Evolutionary conservation across 2,113 vertebrate genomes (phyloP).

Genomic region (Sisor rabdophorus): DNA sequence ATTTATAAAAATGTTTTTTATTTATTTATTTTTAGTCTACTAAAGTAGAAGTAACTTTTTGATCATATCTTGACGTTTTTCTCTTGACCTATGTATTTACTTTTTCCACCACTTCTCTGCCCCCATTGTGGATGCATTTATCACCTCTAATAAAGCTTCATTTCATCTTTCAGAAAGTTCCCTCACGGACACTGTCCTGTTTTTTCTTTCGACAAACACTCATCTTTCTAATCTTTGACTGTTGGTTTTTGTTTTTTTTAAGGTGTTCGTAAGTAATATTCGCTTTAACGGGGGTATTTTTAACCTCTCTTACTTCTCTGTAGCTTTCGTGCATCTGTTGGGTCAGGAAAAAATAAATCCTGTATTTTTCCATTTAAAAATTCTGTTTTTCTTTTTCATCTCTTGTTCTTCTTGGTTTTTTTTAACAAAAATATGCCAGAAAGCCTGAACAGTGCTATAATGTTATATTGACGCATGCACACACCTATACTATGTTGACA

Average conservation of each 20-base stretch:
- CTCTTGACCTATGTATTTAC: slow-evolving; percentile 44
- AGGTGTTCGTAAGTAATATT: neutral
- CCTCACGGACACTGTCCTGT: slow-evolving; percentile 37
- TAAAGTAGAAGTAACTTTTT: neutral
- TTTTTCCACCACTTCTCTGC: slow-evolving; percentile 75
- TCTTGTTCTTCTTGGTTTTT: neutral
- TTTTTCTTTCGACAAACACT: neutral
- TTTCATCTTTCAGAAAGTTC: slow-evolving; percentile 93
- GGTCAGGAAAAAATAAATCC: neutral
- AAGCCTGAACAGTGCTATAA: neutral
- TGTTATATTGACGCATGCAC: neutral
- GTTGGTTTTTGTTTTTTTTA: neutral
- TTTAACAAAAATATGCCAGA: neutral
- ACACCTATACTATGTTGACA: neutral
- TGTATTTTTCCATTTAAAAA: slow-evolving; percentile 11
- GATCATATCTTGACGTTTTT: neutral
- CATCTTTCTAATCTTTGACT: neutral
- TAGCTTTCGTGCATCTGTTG: neutral
- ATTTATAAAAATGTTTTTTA: too few species aligned
- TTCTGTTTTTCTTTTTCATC: neutral
- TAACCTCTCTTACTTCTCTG: neutral
- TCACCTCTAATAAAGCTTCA: slow-evolving; percentile 81
- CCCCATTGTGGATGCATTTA: slow-evolving; percentile 16
- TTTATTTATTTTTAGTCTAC: neutral
- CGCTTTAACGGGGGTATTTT: neutral